phyloP scores from a whole-genome alignment of 1,140 invertebrate species.

The Ctenoplectra terminalis region DNA sequence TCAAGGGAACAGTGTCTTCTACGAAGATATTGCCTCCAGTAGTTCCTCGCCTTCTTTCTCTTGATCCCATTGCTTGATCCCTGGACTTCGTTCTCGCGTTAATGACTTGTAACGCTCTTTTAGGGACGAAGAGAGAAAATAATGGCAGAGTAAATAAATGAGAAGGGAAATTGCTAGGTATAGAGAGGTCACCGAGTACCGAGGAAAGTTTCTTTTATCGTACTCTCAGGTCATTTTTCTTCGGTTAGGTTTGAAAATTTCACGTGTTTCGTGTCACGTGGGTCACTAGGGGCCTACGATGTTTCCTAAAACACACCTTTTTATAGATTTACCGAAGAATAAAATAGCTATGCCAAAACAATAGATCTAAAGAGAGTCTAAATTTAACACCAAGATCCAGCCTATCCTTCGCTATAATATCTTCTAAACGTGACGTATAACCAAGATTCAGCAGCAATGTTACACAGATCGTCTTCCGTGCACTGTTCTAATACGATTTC shows the following conservation, averaged over 20 bases:
- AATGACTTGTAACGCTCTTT: constrained; percentile 6
- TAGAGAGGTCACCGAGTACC: too few relatives aligned
- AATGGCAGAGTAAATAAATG: background rate
- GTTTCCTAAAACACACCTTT: background rate
- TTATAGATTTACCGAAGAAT: too few relatives aligned
- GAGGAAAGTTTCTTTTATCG: background rate
- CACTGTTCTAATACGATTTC: background rate
- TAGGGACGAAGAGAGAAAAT: too few relatives aligned
- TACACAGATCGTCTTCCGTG: background rate
- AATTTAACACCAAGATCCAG: background rate
- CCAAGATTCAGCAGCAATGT: background rate
- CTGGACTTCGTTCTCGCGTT: background rate
- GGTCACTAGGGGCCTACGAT: background rate
- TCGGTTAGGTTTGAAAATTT: background rate
- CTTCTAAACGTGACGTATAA: background rate
- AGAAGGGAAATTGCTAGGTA: too few relatives aligned
- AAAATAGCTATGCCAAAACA: too few relatives aligned
- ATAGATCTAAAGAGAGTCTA: background rate
- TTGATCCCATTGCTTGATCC: background rate
- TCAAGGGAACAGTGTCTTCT: background rate
- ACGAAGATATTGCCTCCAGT: background rate
- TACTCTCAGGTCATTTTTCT: background rate
- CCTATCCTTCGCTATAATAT: background rate
- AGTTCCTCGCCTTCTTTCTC: background rate
- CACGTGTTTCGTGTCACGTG: too few relatives aligned